These are phyloP conservation scores for Zaprionus vittiger DNA, from an alignment of 1,140 invertebrate species.

Conservation along the genomic window DNA sequence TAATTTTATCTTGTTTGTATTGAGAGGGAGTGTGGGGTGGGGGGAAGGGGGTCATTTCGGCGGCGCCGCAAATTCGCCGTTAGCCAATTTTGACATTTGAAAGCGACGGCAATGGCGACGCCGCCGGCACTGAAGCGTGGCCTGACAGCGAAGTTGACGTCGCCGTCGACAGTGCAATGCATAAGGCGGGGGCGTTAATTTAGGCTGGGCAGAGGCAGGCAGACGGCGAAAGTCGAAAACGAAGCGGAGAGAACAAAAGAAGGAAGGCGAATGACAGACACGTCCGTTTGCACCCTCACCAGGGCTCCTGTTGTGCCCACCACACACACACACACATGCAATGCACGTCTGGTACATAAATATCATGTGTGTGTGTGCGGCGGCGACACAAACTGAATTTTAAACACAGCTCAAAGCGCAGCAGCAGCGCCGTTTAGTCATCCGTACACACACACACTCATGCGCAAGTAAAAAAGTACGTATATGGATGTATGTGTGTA, in stretches of 20 bases:
- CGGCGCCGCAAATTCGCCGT: constrained; percentile 58
- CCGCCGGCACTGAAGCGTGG: not conserved
- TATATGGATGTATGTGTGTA: not conserved
- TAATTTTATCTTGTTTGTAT: constrained; percentile 58
- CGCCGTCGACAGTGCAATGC: not conserved
- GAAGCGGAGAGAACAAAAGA: constrained; percentile 54
- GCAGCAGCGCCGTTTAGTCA: constrained; percentile 42
- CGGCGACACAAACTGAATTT: constrained; percentile 62
- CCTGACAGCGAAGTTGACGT: not conserved
- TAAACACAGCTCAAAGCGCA: constrained; percentile 49
- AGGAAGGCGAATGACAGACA: constrained; percentile 72
- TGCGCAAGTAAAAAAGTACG: not conserved
- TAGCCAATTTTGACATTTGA: constrained; percentile 63
- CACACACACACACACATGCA: constrained; percentile 26
- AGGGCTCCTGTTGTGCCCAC: constrained; percentile 35
- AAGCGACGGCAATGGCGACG: constrained; percentile 17
- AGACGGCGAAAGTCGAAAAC: constrained; percentile 36
- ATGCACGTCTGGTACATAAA: constrained; percentile 47
- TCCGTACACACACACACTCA: constrained; percentile 24
- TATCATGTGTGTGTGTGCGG: constrained; percentile 17
- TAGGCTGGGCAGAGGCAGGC: not conserved
- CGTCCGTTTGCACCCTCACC: constrained; percentile 70
- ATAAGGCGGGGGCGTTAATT: constrained; percentile 15
- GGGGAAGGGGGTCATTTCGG: constrained; percentile 31
- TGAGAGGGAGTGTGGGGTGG: constrained; percentile 10